These are phyloP conservation scores for Anolis carolinensis DNA, from an alignment of 2,113 vertebrate species.

Conservation along the genomic window DNA sequence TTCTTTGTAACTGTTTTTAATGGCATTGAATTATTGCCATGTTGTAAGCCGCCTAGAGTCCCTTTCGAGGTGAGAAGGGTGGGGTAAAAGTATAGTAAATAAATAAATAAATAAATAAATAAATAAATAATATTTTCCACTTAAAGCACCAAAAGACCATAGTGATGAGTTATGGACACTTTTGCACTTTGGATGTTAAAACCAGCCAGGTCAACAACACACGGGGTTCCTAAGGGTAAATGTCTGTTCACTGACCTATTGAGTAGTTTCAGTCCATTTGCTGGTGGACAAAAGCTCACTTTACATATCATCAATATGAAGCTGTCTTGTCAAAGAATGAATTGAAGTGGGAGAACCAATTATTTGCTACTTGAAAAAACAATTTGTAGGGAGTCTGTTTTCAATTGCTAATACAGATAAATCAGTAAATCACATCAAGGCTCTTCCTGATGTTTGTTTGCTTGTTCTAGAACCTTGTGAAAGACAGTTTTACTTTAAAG, in stretches of 20 bases:
- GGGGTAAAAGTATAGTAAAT: too few relatives aligned
- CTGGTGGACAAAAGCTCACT: conserved; percentile 7
- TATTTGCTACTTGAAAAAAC: neutral
- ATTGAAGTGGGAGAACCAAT: neutral
- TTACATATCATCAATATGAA: neutral
- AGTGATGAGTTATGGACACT: neutral
- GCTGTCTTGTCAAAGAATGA: conserved; percentile 1
- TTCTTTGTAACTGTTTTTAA: too few relatives aligned
- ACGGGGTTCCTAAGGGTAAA: neutral
- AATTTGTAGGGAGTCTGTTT: neutral
- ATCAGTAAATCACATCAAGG: neutral
- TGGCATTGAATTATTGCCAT: too few relatives aligned
- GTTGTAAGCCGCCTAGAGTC: too few relatives aligned
- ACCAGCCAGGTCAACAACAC: neutral
- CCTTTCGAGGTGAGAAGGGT: too few relatives aligned
- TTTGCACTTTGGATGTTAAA: neutral
- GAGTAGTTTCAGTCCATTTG: neutral
- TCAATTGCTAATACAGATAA: neutral
- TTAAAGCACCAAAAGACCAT: neutral
- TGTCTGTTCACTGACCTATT: conserved; percentile 7
- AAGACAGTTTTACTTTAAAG: too few relatives aligned
- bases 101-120: too few relatives aligned
- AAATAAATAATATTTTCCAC: too few relatives aligned
- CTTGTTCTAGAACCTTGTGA: neutral
- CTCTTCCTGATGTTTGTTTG: conserved; percentile 10